Evolutionary conservation across 2,113 vertebrate species (phyloP).

Genomic region (Pyrgilauda ruficollis): DNA sequence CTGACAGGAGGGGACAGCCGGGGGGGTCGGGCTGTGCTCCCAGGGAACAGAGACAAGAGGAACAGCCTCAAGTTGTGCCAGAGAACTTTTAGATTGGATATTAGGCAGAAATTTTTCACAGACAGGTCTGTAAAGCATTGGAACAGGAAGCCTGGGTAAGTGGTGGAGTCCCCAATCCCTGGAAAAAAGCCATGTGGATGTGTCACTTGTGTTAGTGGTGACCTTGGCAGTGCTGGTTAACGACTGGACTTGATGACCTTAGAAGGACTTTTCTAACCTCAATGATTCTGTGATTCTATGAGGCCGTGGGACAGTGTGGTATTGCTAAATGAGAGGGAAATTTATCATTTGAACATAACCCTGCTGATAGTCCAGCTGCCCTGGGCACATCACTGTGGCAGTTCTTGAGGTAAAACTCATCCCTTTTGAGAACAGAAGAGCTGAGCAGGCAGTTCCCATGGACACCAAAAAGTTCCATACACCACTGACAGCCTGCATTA

Average conservation of each 20-base stretch:
- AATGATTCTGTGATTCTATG: background rate
- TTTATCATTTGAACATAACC: background rate
- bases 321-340: background rate
- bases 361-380: background rate
- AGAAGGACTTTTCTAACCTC: background rate
- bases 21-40: fast-evolving
- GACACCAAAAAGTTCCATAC: background rate
- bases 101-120: background rate
- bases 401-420: background rate
- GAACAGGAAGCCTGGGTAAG: background rate
- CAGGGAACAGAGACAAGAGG: background rate
- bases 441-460: fast-evolving
- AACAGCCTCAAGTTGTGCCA: fast-evolving
- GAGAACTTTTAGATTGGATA: fast-evolving
- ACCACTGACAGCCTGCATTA: too few species aligned
- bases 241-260: background rate
- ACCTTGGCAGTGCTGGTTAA: background rate
- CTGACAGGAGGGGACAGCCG: background rate
- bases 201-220: too few species aligned
- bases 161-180: background rate
- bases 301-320: background rate
- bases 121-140: background rate
- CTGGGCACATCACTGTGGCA: background rate
- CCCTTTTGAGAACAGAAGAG: background rate
- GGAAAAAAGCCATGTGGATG: background rate